phyloP scores from a whole-genome alignment of 2,888 invertebrate genomes.

The Omphaloscelis lunosa region DNA sequence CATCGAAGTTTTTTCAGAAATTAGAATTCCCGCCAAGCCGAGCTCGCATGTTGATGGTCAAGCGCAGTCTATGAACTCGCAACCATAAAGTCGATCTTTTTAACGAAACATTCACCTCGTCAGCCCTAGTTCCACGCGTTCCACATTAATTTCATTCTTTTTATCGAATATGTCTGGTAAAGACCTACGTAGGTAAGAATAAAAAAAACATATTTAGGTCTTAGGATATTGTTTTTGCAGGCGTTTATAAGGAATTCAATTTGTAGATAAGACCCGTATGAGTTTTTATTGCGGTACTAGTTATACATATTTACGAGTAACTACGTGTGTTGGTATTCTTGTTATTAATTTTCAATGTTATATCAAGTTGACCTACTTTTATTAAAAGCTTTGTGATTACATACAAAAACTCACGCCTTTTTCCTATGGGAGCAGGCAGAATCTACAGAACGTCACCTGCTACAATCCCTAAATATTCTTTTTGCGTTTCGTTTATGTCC shows the following conservation, averaged over 20 bases:
- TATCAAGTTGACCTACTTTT: neutral
- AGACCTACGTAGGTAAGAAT: neutral
- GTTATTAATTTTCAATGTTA: neutral
- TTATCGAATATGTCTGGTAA: conserved; percentile 14
- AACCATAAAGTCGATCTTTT: too few species aligned
- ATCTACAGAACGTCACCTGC: neutral
- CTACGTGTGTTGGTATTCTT: neutral
- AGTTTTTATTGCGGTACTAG: neutral
- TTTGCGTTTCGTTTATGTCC: neutral
- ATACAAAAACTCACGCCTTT: neutral
- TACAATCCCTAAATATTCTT: neutral
- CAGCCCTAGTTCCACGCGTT: too few species aligned
- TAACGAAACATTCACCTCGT: too few species aligned
- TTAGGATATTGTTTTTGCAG: conserved; percentile 24
- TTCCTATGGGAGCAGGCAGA: neutral
- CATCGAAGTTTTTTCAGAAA: too few species aligned
- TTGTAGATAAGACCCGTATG: conserved; percentile 1
- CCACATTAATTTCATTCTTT: too few species aligned
- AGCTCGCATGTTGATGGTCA: too few species aligned
- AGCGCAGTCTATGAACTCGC: too few species aligned
- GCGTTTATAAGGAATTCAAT: conserved; percentile 17
- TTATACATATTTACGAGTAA: neutral
- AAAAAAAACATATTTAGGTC: conserved; percentile 25
- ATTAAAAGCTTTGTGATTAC: conserved; percentile 3
- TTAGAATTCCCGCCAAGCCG: too few species aligned